A percentile compares a stretch with the other conserved stretches of the same genome.
phyloP scores from a whole-genome alignment of 2,797 vertebrate species.

The Triplophysa bombifrons region DNA sequence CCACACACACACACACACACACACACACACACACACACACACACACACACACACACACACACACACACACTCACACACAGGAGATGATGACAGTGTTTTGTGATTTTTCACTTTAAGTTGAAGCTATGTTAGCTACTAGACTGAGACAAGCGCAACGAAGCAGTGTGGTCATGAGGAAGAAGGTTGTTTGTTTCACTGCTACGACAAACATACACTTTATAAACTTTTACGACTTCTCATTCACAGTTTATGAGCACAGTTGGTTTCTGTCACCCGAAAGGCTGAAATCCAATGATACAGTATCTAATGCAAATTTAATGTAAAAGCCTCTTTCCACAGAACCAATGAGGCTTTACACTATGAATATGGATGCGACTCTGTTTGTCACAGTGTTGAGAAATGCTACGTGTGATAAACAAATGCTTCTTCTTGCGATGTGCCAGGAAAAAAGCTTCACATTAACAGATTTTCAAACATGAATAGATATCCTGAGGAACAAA shows the following conservation, averaged over 20 bases:
- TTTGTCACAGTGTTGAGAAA: constrained; percentile 38
- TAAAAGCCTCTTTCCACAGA: constrained; percentile 56
- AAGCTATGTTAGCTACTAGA: constrained; percentile 5
- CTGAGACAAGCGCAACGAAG: neutral
- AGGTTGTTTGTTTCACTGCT: neutral
- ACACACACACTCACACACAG: no score
- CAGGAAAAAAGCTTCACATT: neutral
- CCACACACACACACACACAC: no score
- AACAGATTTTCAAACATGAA: constrained; percentile 30
- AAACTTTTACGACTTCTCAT: constrained; percentile 57
- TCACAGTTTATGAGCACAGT: constrained; percentile 57
- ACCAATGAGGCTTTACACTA: constrained; percentile 59
- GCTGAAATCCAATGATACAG: constrained; percentile 59
- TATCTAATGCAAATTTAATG: constrained; percentile 62
- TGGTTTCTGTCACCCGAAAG: constrained; percentile 54
- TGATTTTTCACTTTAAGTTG: neutral
- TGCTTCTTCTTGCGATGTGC: constrained; percentile 16
- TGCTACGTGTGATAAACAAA: constrained; percentile 22
- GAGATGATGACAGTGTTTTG: neutral
- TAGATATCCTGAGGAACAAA: constrained; percentile 19
- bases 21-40: no score
- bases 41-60: no score
- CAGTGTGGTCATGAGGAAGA: neutral
- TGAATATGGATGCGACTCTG: constrained; percentile 58
- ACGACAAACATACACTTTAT: constrained; percentile 47